Base-by-base conservation (phyloP, 2,113 vertebrate genomes). In the Melanostigma gelatinosum region DNA sequence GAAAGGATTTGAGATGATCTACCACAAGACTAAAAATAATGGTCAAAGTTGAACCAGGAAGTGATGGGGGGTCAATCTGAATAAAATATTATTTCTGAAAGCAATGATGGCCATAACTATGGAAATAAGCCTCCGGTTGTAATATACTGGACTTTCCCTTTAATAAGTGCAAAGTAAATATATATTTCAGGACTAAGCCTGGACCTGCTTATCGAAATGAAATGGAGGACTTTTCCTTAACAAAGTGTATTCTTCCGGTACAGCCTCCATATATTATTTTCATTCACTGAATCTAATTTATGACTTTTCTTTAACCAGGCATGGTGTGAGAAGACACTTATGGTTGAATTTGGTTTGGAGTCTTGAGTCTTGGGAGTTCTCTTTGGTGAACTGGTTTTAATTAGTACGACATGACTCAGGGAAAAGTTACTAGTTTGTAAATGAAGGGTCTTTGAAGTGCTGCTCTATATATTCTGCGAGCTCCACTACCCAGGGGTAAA, bases 361-460 rank as follows among this genome's bases (percentile, higher is more conserved):
- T 83, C 58, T 60, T 16, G 71, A 67, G 80, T 80, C 82, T 61
- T 40, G 60, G 66, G 69, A 88, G 66, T 76, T 86, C 79, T 75
- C 77, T 74, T 70, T 83, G 82, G 88, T 80, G 84, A 85, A 87
- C 79, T 82, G 77, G 77, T 81, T 89, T 91, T 94, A 93, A 93
- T 93, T 93, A 93, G 91, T 79, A 67, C 77, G 32, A 79, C 77
- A 73, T 90, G 88, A 88, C 82, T 87, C 80, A 86, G 85, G 85
- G 84, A 88, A 85, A 93, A 93, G 84, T 80, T 85, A 83, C 84
- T 92, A 91, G 82, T 93, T 94, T 93, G 89, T 93, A 95, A 92
- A 94, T 92, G 90, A 93, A 93, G 92, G 92, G 90, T 79, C 92
- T 94, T 93, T 95, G 92, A 94, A 93, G 93, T 91, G 80, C 80